Base-by-base conservation (phyloP, 2,797 vertebrate species). In the Nannoperca australis region DNA sequence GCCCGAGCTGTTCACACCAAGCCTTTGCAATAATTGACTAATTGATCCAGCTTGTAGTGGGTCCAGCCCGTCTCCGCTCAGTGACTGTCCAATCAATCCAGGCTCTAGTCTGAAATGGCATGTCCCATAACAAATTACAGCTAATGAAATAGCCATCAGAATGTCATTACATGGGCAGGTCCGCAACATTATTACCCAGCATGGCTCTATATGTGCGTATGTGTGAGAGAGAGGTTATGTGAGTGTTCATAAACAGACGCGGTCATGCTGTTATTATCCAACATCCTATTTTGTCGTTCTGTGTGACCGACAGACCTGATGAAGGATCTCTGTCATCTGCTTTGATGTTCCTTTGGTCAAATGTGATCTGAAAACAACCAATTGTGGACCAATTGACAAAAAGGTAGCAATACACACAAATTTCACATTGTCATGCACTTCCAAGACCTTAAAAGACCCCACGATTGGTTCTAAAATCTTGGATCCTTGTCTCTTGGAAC, bases 131-230 rank as follows among this genome's bases (percentile, higher is more conserved):
- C 94, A 94, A 95, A 95, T 95, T 94, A 95, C 78, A 87, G 90
- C 93, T 95, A 95, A 96, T 95, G 92, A 94, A 96, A 95, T 94
- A 95, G 95, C 92, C 93, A 95, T 95, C 92, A 93, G 80, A 91
- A 85, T 92, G 92, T 94, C 93, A 94, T 95, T 95, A 94, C 73
- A 93, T 84, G 86, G 90, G 89, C 76, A 68, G 86, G 79, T 73
- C 85, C 47, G 59, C 73, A 66, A 77, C 82, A 84, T 92, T 90
- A 91, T 90, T 91, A 90, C 93, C 89, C 91, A 90, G 92, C 87
- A 56, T 88, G 91, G 82, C 70, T 79, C 73, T 76, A 47, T 79
- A 60, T 66, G 53, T 71, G 70, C 4, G 50, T 76, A 62, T 79
- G 80, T 71, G 68, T 38, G 36, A 72, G 68, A 60, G 42, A 36